Evolutionary conservation across 2,797 vertebrate species (phyloP).

Genomic region (Xerus rutilus): DNA sequence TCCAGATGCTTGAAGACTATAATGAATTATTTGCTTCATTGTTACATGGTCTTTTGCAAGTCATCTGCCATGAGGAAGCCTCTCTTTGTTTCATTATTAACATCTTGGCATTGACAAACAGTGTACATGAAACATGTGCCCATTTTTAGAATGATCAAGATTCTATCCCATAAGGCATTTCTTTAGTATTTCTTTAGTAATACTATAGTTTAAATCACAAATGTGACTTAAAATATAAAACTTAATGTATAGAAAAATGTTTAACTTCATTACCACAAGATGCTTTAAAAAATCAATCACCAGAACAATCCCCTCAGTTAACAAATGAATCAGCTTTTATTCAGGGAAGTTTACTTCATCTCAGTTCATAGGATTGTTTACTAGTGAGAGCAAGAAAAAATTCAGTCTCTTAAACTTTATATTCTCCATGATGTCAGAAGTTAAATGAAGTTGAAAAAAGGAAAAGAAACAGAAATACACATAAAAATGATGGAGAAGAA

Average conservation of each 20-base stretch:
- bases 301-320: neutral
- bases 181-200: slow-evolving; percentile 38
- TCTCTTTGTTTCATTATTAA: neutral
- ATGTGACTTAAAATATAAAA: slow-evolving; percentile 12
- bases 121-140: neutral
- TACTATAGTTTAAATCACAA: neutral
- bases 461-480: neutral
- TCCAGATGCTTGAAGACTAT: slow-evolving; percentile 43
- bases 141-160: neutral
- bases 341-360: neutral
- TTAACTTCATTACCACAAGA: neutral
- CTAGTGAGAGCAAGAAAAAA: neutral
- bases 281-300: neutral
- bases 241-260: neutral
- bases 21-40: slow-evolving; percentile 14
- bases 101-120: neutral
- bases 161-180: neutral
- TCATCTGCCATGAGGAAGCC: neutral
- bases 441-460: slow-evolving; percentile 16
- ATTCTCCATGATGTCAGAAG: neutral
- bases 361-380: neutral
- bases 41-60: neutral
- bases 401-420: neutral
- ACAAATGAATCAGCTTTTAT: slow-evolving; percentile 12
- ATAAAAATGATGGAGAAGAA: slow-evolving; percentile 7